These are phyloP conservation scores for Nibea coibor DNA, from an alignment of 2,113 vertebrate species.

Conservation along the genomic window DNA sequence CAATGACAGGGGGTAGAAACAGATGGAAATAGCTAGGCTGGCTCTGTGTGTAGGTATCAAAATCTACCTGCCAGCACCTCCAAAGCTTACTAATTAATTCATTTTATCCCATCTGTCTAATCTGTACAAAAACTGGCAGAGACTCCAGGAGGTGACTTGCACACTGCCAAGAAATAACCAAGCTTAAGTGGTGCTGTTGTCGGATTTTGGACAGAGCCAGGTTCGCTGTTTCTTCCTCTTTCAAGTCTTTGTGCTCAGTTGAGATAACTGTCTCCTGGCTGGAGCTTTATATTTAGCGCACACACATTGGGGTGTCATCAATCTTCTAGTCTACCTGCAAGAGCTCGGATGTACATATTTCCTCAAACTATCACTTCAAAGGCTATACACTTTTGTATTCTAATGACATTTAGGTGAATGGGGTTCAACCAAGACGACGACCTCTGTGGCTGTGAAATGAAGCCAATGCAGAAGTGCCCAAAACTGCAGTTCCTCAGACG, in stretches of 20 bases:
- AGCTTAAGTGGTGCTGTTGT: too few relatives aligned
- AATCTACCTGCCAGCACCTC: not conserved
- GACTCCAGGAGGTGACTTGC: not conserved
- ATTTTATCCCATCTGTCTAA: too few relatives aligned
- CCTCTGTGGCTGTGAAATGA: too few relatives aligned
- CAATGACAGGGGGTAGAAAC: not conserved
- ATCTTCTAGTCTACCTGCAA: not conserved
- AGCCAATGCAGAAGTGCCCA: too few relatives aligned
- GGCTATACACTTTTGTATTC: too few relatives aligned
- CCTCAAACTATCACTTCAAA: too few relatives aligned
- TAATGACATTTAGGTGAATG: too few relatives aligned
- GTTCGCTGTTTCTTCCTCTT: too few relatives aligned
- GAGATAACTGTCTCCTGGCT: not conserved
- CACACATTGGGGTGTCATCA: not conserved
- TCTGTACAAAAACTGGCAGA: not conserved
- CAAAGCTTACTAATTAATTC: not conserved
- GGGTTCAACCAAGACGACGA: too few relatives aligned
- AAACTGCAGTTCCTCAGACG: too few relatives aligned
- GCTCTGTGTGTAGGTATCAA: not conserved
- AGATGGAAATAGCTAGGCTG: not conserved
- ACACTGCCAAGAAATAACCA: not conserved
- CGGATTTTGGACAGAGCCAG: too few relatives aligned
- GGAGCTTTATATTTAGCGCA: not conserved
- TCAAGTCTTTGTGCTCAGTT: too few relatives aligned
- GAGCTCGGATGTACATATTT: not conserved